phyloP scores from a whole-genome alignment of 2,888 invertebrate species.

The Apamea monoglypha region DNA sequence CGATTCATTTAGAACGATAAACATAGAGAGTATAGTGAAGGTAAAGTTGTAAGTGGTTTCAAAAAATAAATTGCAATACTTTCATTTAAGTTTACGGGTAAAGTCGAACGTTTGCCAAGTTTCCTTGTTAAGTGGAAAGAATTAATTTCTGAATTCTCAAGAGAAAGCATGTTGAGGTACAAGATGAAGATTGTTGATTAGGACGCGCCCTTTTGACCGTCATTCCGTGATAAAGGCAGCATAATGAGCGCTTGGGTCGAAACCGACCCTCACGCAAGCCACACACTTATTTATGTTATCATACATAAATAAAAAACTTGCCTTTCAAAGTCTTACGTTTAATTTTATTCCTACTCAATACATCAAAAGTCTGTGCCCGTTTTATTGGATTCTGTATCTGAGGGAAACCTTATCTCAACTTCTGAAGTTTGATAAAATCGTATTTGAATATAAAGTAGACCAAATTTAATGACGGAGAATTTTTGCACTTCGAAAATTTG shows the following conservation, averaged over 20 bases:
- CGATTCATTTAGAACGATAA: slow-evolving; percentile 43
- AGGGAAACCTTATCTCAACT: slow-evolving; percentile 34
- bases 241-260: slow-evolving; percentile 63
- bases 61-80: slow-evolving; percentile 67
- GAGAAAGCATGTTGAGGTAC: slow-evolving; percentile 55
- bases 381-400: slow-evolving; percentile 50
- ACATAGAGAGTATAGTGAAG: slow-evolving; percentile 19
- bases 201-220: slow-evolving; percentile 61
- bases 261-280: slow-evolving; percentile 51
- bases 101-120: slow-evolving; percentile 66
- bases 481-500: slow-evolving; percentile 46
- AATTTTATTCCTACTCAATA: slow-evolving; percentile 35
- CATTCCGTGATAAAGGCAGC: slow-evolving; percentile 63
- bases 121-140: slow-evolving; percentile 69
- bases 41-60: slow-evolving; percentile 38
- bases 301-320: slow-evolving; percentile 22
- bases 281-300: slow-evolving; percentile 41
- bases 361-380: slow-evolving; percentile 28
- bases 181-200: slow-evolving; percentile 64
- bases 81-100: slow-evolving; percentile 69
- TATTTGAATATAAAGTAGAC: slow-evolving; percentile 64
- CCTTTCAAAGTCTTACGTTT: slow-evolving; percentile 9
- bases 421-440: slow-evolving; percentile 57
- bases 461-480: slow-evolving; percentile 51
- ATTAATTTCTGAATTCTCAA: slow-evolving; percentile 66